Evolutionary conservation across 2,113 vertebrate genomes (phyloP).

Genomic region (Pelodiscus sinensis): DNA sequence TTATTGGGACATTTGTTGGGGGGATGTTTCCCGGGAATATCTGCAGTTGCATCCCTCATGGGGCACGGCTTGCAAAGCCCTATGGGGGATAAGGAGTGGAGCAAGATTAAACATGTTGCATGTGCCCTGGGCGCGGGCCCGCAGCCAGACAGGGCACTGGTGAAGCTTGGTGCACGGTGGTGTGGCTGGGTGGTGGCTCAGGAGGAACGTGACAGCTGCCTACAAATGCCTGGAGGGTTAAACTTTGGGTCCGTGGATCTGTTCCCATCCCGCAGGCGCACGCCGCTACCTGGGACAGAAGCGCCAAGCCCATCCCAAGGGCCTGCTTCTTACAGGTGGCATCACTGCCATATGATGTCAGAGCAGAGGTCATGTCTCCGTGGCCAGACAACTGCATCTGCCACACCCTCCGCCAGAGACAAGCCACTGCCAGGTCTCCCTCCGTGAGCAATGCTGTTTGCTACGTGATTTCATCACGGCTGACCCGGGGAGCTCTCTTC

Average conservation of each 20-base stretch:
- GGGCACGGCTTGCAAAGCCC: not conserved
- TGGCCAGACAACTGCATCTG: no score
- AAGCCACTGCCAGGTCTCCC: no score
- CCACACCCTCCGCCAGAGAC: no score
- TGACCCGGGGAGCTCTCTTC: not conserved
- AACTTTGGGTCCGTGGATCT: not conserved
- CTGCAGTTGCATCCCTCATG: accelerated
- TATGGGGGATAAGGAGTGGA: accelerated
- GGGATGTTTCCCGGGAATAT: not conserved
- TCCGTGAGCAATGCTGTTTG: no score
- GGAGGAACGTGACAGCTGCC: not conserved
- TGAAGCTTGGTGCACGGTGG: accelerated
- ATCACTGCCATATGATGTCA: not conserved
- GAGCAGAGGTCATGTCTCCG: no score
- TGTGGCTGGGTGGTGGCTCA: no score
- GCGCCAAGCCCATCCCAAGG: accelerated
- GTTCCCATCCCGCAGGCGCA: not conserved
- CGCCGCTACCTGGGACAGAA: not conserved
- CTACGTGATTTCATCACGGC: no score
- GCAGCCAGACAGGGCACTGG: not conserved
- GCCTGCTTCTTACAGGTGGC: not conserved
- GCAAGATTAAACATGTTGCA: not conserved
- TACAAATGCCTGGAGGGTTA: not conserved
- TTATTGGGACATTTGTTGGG: accelerated
- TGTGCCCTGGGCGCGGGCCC: no score